These are phyloP conservation scores for Merluccius polli DNA, from an alignment of 2,797 vertebrate species.

Conservation along the genomic window DNA sequence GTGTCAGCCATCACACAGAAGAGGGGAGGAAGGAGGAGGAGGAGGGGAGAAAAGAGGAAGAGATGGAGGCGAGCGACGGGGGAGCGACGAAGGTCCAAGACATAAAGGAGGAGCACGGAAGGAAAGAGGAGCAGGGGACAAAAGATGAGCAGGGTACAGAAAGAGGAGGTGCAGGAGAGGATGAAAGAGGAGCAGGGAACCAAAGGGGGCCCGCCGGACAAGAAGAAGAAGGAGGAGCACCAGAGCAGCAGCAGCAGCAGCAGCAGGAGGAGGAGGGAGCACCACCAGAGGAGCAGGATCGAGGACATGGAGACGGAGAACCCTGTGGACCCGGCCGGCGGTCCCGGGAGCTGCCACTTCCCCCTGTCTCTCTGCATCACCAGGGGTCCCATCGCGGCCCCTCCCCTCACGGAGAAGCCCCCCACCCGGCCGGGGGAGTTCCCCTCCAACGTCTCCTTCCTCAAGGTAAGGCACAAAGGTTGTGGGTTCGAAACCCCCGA, in stretches of 20 bases:
- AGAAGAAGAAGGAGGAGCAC: conserved; percentile 12
- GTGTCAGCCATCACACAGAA: neutral
- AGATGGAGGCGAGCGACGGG: neutral
- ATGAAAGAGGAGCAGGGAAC: conserved; percentile 20
- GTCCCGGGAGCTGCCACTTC: conserved; percentile 62
- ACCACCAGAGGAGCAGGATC: conserved; percentile 30
- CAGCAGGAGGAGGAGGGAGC: conserved; percentile 10
- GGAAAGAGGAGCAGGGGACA: neutral
- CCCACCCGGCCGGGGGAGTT: conserved; percentile 72
- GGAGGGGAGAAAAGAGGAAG: conserved; percentile 39
- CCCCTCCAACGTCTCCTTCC: conserved; percentile 86
- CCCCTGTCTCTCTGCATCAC: conserved; percentile 81
- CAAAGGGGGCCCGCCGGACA: conserved; percentile 43
- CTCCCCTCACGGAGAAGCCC: conserved; percentile 71
- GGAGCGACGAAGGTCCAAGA: conserved; percentile 38
- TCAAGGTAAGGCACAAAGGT: too few relatives aligned
- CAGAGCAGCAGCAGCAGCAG: conserved; percentile 18
- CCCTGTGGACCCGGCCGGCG: conserved; percentile 36
- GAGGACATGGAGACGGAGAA: conserved; percentile 44
- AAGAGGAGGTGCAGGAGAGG: conserved; percentile 42
- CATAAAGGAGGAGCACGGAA: conserved; percentile 47
- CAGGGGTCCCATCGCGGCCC: conserved; percentile 85
- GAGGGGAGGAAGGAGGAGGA: conserved; percentile 32
- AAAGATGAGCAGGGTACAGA: conserved; percentile 24
- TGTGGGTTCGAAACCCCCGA: too few relatives aligned